These are phyloP conservation scores for Hyperoplus lanceolatus DNA, from an alignment of 2,797 vertebrate species.

Conservation along the genomic window DNA sequence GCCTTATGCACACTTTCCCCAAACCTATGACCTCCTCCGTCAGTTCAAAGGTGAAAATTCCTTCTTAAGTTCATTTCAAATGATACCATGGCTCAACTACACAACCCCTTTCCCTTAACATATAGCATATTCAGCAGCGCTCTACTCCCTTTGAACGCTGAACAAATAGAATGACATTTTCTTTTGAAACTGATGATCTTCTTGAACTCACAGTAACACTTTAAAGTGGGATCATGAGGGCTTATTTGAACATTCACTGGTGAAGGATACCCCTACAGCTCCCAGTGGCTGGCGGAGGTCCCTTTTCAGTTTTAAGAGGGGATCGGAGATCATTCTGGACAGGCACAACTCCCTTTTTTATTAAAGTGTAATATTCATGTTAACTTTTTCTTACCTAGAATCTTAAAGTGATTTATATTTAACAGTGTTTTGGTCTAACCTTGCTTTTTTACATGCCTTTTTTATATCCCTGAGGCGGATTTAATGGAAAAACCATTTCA, in stretches of 20 bases:
- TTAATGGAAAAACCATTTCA: slow-evolving; percentile 52
- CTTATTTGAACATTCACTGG: slow-evolving; percentile 40
- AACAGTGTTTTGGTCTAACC: slow-evolving; percentile 24
- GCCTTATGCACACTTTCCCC: background rate
- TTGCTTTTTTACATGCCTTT: slow-evolving; percentile 20
- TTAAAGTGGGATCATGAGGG: slow-evolving; percentile 40
- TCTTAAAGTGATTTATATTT: slow-evolving; percentile 29
- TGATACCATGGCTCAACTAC: slow-evolving; percentile 20
- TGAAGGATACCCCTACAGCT: slow-evolving; percentile 39
- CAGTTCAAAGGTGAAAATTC: slow-evolving; percentile 17
- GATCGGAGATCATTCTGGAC: slow-evolving; percentile 17
- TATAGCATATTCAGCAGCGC: slow-evolving; percentile 39
- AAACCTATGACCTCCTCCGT: slow-evolving; percentile 2
- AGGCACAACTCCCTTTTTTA: background rate
- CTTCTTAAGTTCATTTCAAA: slow-evolving; percentile 9
- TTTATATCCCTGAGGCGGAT: slow-evolving; percentile 32
- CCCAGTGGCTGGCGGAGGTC: slow-evolving; percentile 11
- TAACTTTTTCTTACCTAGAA: slow-evolving; percentile 6
- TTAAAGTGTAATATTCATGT: slow-evolving; percentile 17
- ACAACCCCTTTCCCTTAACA: slow-evolving; percentile 34
- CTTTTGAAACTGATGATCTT: slow-evolving; percentile 51
- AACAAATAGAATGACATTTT: slow-evolving; percentile 41
- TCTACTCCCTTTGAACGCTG: slow-evolving; percentile 41
- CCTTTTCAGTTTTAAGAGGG: slow-evolving; percentile 14
- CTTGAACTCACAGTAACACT: slow-evolving; percentile 43